phyloP scores from a whole-genome alignment of 2,797 vertebrate species.

The Melopsittacus undulatus region DNA sequence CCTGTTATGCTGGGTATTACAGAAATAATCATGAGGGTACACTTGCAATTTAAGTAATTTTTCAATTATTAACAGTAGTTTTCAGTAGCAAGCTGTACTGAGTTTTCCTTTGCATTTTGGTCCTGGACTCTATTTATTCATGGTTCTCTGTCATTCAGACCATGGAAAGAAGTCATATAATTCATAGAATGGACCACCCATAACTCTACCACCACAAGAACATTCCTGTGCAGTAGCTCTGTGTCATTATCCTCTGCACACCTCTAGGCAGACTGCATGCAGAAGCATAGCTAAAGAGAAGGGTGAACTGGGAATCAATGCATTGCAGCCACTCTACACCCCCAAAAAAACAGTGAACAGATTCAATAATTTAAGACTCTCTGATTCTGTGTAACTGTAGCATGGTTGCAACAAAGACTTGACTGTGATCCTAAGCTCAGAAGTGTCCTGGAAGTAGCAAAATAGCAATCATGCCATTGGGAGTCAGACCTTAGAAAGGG shows the following conservation, averaged over 20 bases:
- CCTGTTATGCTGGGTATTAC: not conserved
- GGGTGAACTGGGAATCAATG: not conserved
- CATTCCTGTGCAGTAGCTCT: not conserved
- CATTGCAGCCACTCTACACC: not conserved
- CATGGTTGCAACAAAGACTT: not conserved
- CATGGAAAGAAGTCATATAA: rapidly evolving
- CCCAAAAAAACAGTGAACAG: not conserved
- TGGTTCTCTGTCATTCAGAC: not conserved
- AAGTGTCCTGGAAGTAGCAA: not conserved
- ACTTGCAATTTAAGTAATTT: not conserved
- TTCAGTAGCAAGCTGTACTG: not conserved
- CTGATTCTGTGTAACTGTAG: not conserved
- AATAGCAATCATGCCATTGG: not conserved
- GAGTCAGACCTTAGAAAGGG: not conserved
- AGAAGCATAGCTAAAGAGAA: not conserved
- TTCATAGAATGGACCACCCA: not conserved
- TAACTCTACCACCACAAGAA: not conserved
- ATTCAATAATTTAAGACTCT: not conserved
- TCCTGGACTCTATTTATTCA: not conserved
- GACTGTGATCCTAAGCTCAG: not conserved
- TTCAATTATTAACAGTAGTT: not conserved
- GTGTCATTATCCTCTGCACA: not conserved
- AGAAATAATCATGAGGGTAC: not conserved
- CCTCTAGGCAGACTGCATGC: not conserved
- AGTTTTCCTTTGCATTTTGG: not conserved